Percentiles rank a stretch among this genome's conserved stretches.
Evolutionary conservation across 1,140 invertebrate species (phyloP).

Genomic region (Dendrolimus kikuchii): DNA sequence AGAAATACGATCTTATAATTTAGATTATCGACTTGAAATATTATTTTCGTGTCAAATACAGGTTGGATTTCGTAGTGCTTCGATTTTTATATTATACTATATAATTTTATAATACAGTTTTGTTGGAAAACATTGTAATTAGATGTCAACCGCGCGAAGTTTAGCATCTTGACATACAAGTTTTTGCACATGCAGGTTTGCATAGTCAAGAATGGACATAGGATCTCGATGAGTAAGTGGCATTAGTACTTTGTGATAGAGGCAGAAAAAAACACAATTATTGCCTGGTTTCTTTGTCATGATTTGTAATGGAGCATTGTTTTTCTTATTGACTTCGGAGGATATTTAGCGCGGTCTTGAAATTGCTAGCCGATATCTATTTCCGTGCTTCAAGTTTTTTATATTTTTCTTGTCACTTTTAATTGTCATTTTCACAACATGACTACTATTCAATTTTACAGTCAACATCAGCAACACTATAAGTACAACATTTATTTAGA

Average conservation of each 20-base stretch:
- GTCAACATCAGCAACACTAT: too few relatives aligned
- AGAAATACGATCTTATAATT: conserved; percentile 48
- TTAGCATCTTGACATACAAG: conserved; percentile 44
- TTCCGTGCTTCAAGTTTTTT: neutral
- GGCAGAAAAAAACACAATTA: conserved; percentile 65
- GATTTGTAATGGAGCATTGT: conserved; percentile 53
- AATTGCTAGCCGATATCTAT: conserved; percentile 1
- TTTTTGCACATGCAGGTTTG: conserved; percentile 48
- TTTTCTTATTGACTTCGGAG: conserved; percentile 45
- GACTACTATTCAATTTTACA: too few relatives aligned
- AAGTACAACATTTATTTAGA: too few relatives aligned
- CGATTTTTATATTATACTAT: conserved; percentile 21
- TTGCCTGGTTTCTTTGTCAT: conserved; percentile 62
- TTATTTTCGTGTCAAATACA: conserved; percentile 23
- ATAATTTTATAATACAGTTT: neutral
- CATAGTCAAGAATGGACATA: conserved; percentile 59
- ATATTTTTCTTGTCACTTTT: neutral
- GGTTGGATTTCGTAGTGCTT: conserved; percentile 48
- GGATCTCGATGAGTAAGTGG: conserved; percentile 63
- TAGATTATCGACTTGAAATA: conserved; percentile 23
- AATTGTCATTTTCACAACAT: too few relatives aligned
- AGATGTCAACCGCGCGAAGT: conserved; percentile 24
- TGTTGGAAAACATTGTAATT: conserved; percentile 29
- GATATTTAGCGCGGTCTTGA: neutral
- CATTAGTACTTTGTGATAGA: conserved; percentile 58